These are phyloP conservation scores for Nycticebus coucang DNA, from an alignment of 2,113 vertebrate species.

Conservation along the genomic window DNA sequence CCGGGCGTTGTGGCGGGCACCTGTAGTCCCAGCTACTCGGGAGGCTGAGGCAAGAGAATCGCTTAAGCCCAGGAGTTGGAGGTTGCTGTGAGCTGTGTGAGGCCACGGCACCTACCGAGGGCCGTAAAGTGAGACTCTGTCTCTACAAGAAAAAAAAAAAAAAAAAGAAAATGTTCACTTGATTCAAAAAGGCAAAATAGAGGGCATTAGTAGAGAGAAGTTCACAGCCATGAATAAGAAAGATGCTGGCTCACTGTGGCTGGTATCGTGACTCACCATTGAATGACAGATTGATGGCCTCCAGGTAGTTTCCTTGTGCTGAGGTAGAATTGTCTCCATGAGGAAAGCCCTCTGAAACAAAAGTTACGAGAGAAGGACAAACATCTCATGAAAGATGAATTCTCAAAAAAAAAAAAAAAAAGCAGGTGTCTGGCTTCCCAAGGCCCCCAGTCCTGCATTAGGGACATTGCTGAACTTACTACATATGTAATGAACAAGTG, in stretches of 20 bases:
- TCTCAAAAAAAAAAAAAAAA: background rate
- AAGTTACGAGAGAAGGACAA: slow-evolving; percentile 22
- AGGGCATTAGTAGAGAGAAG: background rate
- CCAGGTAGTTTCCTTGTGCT: slow-evolving; percentile 97
- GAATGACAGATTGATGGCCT: slow-evolving; percentile 98
- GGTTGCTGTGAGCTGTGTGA: too few relatives aligned
- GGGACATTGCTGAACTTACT: background rate
- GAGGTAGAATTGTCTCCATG: slow-evolving; percentile 95
- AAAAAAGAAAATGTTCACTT: too few relatives aligned
- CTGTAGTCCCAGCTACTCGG: too few relatives aligned
- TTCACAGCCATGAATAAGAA: too few relatives aligned
- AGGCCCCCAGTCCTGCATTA: too few relatives aligned
- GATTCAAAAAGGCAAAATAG: too few relatives aligned
- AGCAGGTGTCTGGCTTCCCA: background rate
- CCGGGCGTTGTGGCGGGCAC: too few relatives aligned
- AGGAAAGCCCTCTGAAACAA: slow-evolving; percentile 92
- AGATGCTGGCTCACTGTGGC: background rate
- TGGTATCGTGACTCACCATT: slow-evolving; percentile 89
- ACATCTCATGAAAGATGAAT: slow-evolving; percentile 12
- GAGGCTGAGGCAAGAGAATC: too few relatives aligned
- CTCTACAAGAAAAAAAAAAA: too few relatives aligned
- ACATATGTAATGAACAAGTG: accelerated
- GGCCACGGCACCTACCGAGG: too few relatives aligned
- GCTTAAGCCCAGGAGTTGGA: too few relatives aligned
- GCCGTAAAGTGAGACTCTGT: too few relatives aligned